Percentiles rank a stretch among this genome's conserved stretches.
phyloP scores from a whole-genome alignment of 2,888 invertebrate species.

The Pandemis corylana region DNA sequence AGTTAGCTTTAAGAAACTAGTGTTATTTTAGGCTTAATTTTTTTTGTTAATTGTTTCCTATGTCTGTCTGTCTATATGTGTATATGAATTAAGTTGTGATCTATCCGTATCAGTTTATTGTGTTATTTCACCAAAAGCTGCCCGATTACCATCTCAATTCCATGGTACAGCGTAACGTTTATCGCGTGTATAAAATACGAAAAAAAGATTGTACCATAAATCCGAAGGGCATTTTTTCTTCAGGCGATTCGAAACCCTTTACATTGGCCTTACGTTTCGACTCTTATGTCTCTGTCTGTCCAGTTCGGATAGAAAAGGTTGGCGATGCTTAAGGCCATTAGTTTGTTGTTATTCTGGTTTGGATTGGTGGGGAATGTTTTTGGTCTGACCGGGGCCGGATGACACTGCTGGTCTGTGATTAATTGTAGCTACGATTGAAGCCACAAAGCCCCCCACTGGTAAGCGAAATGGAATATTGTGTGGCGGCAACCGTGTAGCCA shows the following conservation, averaged over 20 bases:
- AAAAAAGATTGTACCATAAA: conserved; percentile 64
- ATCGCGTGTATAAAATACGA: conserved; percentile 50
- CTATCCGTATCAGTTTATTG: conserved; percentile 27
- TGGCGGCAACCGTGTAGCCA: conserved; percentile 53
- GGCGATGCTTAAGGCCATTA: conserved; percentile 6
- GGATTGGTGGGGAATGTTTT: conserved; percentile 54
- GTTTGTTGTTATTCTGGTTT: conserved; percentile 18
- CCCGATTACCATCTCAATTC: conserved; percentile 45
- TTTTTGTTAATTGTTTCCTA: too few species aligned
- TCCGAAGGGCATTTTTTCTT: conserved; percentile 55
- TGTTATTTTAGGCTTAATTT: too few species aligned
- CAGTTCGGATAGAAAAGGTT: conserved; percentile 6
- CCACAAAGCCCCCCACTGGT: conserved; percentile 80
- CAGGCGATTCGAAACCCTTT: conserved; percentile 24
- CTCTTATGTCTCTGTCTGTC: conserved; percentile 20
- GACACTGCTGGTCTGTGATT: conserved; percentile 83
- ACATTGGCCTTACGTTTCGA: conserved; percentile 5
- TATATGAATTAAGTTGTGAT: conserved; percentile 2
- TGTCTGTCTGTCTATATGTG: too few species aligned
- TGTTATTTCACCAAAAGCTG: conserved; percentile 39
- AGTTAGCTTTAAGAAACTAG: too few species aligned
- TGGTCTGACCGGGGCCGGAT: conserved; percentile 73
- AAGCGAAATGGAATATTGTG: conserved; percentile 82
- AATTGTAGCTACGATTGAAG: conserved; percentile 82
- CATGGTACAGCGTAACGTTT: conserved; percentile 44